phyloP scores from a whole-genome alignment of 2,113 vertebrate genomes.

The Pachyramphus minor region DNA sequence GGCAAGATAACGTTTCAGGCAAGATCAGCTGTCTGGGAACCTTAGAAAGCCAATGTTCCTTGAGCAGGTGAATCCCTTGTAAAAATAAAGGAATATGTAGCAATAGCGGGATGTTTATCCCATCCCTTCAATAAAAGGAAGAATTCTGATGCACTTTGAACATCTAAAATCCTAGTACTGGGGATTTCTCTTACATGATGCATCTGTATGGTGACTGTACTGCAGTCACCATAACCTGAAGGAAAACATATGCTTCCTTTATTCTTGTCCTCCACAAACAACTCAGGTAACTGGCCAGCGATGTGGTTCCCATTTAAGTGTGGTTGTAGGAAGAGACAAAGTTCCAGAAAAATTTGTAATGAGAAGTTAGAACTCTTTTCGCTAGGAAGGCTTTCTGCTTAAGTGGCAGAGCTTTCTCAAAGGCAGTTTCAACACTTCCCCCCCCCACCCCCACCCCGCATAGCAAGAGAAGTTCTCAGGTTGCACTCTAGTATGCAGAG shows the following conservation, averaged over 20 bases:
- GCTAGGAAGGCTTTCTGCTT: too few species aligned
- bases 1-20: not conserved
- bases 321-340: too few species aligned
- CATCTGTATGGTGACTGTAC: not conserved
- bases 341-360: too few species aligned
- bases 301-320: not conserved
- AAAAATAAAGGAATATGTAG: not conserved
- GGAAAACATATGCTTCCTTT: not conserved
- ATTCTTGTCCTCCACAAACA: not conserved
- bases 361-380: too few species aligned
- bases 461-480: too few species aligned
- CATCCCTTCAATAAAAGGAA: not conserved
- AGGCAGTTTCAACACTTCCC: too few species aligned
- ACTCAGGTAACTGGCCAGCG: not conserved
- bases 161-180: not conserved
- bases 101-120: not conserved
- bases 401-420: too few species aligned
- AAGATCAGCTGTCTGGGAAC: not conserved
- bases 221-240: not conserved
- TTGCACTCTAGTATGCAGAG: too few species aligned
- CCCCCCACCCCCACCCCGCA: too few species aligned
- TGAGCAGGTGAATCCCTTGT: not conserved
- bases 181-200: not conserved
- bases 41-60: not conserved
- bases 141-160: not conserved